Conservation (phyloP, 2,888 invertebrate genomes). For the Rhagium mordax region DNA sequence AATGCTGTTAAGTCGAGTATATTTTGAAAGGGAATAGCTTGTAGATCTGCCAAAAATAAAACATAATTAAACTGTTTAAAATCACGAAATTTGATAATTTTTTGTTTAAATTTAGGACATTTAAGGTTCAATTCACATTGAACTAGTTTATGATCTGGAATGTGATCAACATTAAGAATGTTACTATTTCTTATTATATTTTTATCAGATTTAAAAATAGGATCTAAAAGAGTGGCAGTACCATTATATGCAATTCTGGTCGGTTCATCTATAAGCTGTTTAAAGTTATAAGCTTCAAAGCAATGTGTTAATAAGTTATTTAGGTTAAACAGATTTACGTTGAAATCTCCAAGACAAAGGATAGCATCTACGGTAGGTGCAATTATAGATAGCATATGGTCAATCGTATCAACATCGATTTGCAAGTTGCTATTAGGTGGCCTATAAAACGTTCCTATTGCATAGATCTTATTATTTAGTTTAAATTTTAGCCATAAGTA, state of each 20-base stretch:
- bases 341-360: too few relatives aligned
- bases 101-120: not conserved
- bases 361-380: not conserved
- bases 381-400: not conserved
- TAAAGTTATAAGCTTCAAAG: not conserved
- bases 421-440: not conserved
- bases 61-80: too few relatives aligned
- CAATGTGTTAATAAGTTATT: not conserved
- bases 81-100: too few relatives aligned
- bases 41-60: not conserved
- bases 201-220: not conserved
- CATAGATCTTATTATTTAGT: too few relatives aligned
- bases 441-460: too few relatives aligned
- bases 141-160: not conserved
- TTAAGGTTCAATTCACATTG: not conserved
- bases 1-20: not conserved
- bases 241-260: not conserved
- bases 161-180: not conserved
- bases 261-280: not conserved
- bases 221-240: not conserved
- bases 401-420: not conserved
- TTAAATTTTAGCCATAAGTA: too few relatives aligned
- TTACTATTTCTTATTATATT: not conserved
- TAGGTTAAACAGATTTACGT: not conserved
- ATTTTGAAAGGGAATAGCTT: not conserved